Evolutionary conservation across 53 echinoderm and acorn worm species (phyloP), one percentile per base, ranked within the genome.

Genomic region (Crossaster papposus): DNA sequence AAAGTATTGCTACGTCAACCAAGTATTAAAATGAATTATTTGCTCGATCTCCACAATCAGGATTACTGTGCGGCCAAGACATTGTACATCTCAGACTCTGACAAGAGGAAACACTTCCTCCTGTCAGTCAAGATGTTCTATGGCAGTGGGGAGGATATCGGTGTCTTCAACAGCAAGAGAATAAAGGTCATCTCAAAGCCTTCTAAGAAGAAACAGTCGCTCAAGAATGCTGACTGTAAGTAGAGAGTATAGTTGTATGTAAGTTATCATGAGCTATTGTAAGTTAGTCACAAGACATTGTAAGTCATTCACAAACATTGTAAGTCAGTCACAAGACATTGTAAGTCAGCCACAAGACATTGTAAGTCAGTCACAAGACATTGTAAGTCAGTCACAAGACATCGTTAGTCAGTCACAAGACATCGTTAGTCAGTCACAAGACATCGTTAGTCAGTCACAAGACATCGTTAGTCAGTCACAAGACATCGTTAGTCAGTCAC

Each of bases 31-130:
- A 44, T 44, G 5, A 9, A 44, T 44, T 5, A 9, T 44, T 44
- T 0, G 0, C 1, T 77, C 9, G 12, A 35, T 89, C 58, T 35
- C 30, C 65, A 3, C 51, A 13, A 30, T 31, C 78, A 99, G 99
- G 95, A 99, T 84, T 99, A 99, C 90, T 99, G 99, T 88, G 99
- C 99, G 14, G 99, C 99, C 36, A 99, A 99, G 90, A 99, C 99
- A 24, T 81, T 99, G 28, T 99, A 92, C 93, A 99, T 99, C 81
- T 96, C 95, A 28, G 99, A 99, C 80, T 94, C 96, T 1, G 99
- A 99, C 88, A 99, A 99, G 80, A 92, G 99, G 85, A 99, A 99
- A 92, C 99, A 99, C 65, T 99, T 99, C 85, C 93, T 99, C 54
- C 95, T 99, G 33, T 96, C 96, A 1, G 99, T 99, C 54, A 99